Conservation (phyloP, 2,113 vertebrate genomes). For the Ptyas mucosa region DNA sequence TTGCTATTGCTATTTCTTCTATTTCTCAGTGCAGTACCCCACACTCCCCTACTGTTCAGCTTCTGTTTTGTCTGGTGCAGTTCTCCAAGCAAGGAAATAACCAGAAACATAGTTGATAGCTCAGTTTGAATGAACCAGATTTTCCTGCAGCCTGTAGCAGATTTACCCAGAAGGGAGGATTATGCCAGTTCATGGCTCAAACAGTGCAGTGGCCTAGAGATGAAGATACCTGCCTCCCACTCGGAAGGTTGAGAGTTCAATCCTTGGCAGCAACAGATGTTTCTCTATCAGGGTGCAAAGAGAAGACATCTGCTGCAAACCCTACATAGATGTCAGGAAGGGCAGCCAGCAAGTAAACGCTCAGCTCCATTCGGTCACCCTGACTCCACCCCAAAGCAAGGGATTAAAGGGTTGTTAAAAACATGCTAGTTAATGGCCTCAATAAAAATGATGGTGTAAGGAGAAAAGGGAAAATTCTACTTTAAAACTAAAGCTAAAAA, state of each 20-base stretch:
- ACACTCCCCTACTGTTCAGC: background rate
- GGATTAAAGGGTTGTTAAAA: background rate
- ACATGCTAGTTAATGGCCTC: background rate
- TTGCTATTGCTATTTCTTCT: background rate
- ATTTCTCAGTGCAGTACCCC: background rate
- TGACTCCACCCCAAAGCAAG: background rate
- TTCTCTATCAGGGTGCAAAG: background rate
- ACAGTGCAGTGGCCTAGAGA: background rate
- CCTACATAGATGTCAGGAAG: background rate
- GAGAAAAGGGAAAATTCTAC: background rate
- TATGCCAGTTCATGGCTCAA: background rate
- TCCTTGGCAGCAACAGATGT: background rate
- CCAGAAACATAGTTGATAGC: background rate
- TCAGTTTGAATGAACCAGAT: background rate
- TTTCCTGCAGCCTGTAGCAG: background rate
- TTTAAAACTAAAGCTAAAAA: background rate
- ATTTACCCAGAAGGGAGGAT: background rate
- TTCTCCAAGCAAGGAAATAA: background rate
- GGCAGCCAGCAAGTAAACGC: background rate
- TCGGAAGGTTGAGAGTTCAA: background rate
- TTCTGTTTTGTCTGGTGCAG: background rate
- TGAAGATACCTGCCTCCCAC: background rate
- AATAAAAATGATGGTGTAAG: background rate
- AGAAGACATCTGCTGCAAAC: background rate
- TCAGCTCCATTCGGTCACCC: background rate